Evolutionary conservation across 2,113 vertebrate genomes (phyloP), one percentile per base, ranked within the genome.

Genomic region (Neolamprologus devosi): DNA sequence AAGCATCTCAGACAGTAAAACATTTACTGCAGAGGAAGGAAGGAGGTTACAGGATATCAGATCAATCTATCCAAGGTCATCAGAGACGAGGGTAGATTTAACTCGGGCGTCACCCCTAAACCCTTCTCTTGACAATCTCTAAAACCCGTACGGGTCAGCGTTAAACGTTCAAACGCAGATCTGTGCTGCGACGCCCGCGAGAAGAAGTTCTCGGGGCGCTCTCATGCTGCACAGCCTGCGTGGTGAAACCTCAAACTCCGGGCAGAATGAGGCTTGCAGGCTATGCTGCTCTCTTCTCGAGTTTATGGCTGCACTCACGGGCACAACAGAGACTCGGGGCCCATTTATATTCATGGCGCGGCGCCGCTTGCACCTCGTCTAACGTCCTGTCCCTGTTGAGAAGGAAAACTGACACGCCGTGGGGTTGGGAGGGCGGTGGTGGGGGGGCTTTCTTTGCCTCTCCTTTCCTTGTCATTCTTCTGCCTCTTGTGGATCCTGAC

Each of bases 311-410:
- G 86, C 51, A 63, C 90, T 91, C 91, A 80, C 82, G 73, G 88
- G 85, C 91, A 82, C 91, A 80, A 80, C 89, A 90, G 81, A 90
- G 86, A 87, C 91, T 87, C 80, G 2, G 3, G 70, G 55, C 14
- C 57, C 89, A 94, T 95, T 94, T 91, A 90, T 94, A 95, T 95
- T 95, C 95, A 94, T 90, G 89, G 81, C 54, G 55, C 90, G 55
- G 87, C 60, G 13, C 83, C 33, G 70, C 85, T 82, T 75, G 85
- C 93, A 87, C 91, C 92, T 88, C 89, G 47, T 85, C 90, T 83
- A 84, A 86, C 88, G 87, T 87, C 81, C 85, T 82, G 91, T 93
- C 91, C 90, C 92, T 73, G 88, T 88, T 91, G 93, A 94, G 93
- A 91, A 68, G 89, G 87, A 90, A 91, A 91, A 87, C 92, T 94